Percentiles rank a stretch among this genome's conserved stretches.
Conservation (phyloP, 2,113 vertebrate genomes). For the Polypterus bichir region DNA sequence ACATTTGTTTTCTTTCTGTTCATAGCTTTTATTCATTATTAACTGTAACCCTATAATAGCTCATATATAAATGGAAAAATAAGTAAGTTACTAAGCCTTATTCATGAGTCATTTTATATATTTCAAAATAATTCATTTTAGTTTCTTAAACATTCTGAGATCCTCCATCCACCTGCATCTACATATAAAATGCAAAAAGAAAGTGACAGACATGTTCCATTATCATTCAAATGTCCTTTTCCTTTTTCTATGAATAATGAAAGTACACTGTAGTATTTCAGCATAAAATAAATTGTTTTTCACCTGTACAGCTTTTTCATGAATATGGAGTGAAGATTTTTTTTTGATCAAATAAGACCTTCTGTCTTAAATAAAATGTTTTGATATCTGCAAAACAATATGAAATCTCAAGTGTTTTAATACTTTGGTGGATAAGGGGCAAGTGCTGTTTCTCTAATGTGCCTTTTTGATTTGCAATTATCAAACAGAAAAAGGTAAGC, state of each 20-base stretch:
- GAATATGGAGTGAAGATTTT: neutral
- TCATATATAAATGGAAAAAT: neutral
- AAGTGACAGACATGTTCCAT: neutral
- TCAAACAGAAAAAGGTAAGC: neutral
- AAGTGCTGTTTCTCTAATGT: neutral
- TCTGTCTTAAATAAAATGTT: neutral
- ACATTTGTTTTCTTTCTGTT: no score
- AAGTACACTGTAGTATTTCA: neutral
- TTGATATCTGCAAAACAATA: neutral
- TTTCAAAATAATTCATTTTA: neutral
- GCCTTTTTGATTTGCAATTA: neutral
- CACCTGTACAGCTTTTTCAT: neutral
- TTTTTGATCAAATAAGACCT: neutral
- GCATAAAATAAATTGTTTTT: neutral
- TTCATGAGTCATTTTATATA: neutral
- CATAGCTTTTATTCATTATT: neutral
- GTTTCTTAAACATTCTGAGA: neutral
- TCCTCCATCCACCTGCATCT: neutral
- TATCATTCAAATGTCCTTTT: neutral
- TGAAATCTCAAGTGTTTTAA: neutral
- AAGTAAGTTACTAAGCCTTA: neutral
- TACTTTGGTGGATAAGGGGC: neutral
- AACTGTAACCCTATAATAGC: neutral
- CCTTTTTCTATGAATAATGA: slow-evolving; percentile 1
- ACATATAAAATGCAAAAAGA: neutral